A percentile compares a stretch with the other conserved stretches of the same genome.
phyloP scores from a whole-genome alignment of 1,140 invertebrate species.

The Anadara kagoshimensis region DNA sequence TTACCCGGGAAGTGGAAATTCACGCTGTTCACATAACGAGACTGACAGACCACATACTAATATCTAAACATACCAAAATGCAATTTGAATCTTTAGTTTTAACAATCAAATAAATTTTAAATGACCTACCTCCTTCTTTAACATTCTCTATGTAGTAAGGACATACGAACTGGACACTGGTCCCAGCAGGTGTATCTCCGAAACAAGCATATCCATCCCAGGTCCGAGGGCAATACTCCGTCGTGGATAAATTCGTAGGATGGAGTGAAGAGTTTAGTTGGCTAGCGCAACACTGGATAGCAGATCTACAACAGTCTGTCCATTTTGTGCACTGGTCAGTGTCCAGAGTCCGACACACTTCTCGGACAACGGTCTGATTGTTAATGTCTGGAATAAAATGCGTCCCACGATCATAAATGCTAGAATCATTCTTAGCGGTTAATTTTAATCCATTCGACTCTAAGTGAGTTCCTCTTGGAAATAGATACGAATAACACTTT shows the following conservation, averaged over 20 bases:
- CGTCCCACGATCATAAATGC: too few species aligned
- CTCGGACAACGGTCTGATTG: background rate
- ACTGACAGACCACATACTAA: too few species aligned
- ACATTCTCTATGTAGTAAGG: conserved; percentile 78
- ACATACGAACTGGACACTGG: conserved; percentile 82
- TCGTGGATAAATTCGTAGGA: conserved; percentile 57
- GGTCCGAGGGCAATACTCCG: conserved; percentile 79
- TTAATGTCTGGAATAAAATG: conserved; percentile 11
- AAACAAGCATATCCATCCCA: conserved; percentile 93
- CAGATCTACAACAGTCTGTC: conserved; percentile 56
- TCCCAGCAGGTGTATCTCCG: conserved; percentile 85
- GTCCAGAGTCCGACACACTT: conserved; percentile 50
- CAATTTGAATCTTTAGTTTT: too few species aligned
- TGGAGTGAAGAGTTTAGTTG: conserved; percentile 58
- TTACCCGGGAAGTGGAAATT: too few species aligned
- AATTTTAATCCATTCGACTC: too few species aligned
- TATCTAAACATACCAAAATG: too few species aligned
- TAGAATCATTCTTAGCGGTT: too few species aligned
- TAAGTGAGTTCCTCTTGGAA: too few species aligned
- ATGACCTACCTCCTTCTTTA: conserved; percentile 56
- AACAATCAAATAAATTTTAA: too few species aligned
- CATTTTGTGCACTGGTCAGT: conserved; percentile 51
- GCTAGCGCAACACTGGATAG: conserved; percentile 50
- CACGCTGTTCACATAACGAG: too few species aligned
- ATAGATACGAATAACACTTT: too few species aligned